phyloP scores from a whole-genome alignment of 2,113 vertebrate species.

The Ceyx melanurus region DNA sequence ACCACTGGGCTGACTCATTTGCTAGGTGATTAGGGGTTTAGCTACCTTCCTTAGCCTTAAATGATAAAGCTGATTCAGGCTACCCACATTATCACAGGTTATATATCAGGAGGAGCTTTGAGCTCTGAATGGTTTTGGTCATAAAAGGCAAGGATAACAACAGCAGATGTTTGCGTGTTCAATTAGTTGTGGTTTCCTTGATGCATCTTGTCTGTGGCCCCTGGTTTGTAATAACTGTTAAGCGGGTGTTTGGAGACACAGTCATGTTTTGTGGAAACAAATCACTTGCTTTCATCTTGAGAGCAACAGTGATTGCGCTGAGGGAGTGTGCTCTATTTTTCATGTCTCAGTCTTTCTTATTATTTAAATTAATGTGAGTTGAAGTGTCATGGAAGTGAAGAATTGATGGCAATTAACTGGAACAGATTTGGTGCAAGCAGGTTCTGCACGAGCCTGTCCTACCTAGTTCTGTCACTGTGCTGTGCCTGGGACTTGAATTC shows the following conservation, averaged over 20 bases:
- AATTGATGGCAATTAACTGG: constrained; percentile 54
- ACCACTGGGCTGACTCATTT: neutral
- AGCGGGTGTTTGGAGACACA: neutral
- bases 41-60: neutral
- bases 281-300: constrained; percentile 62
- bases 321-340: constrained; percentile 52
- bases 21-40: neutral
- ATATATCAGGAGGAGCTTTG: constrained; percentile 18
- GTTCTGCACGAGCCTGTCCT: neutral
- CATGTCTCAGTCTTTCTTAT: constrained; percentile 63
- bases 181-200: constrained; percentile 10
- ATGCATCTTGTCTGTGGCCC: neutral
- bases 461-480: neutral
- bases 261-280: constrained; percentile 56
- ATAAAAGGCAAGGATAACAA: constrained; percentile 35
- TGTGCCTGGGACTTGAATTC: neutral
- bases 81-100: neutral
- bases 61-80: neutral
- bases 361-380: constrained; percentile 67
- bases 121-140: neutral
- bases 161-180: neutral
- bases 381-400: constrained; percentile 55
- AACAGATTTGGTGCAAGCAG: neutral
- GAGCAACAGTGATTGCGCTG: constrained; percentile 57
- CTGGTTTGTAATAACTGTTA: constrained; percentile 26